A percentile compares a stretch with the other conserved stretches of the same genome.
These are phyloP conservation scores for Hydrolagus colliei DNA, from an alignment of 2,797 vertebrate species.

Conservation along the genomic window DNA sequence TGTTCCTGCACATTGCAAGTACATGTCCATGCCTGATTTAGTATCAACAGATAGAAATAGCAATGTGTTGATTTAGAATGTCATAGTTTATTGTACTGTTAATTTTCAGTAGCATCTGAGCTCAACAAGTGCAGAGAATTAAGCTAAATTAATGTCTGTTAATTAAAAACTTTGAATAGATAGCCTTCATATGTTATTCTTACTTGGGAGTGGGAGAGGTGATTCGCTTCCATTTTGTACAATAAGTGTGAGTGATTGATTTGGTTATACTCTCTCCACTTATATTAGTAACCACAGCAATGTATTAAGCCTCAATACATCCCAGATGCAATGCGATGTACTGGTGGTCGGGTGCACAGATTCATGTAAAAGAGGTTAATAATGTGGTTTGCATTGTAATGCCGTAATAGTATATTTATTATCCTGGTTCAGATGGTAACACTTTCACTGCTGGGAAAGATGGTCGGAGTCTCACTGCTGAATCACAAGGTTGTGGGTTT, in stretches of 20 bases:
- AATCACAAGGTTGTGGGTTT: too few species aligned
- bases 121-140: too few species aligned
- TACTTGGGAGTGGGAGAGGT: too few species aligned
- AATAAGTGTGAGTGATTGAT: neutral
- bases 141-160: too few species aligned
- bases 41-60: neutral
- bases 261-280: neutral
- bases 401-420: too few species aligned
- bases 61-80: neutral
- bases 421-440: too few species aligned
- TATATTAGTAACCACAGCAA: neutral
- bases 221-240: neutral
- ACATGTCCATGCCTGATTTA: neutral
- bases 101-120: neutral
- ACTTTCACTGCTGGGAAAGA: too few species aligned
- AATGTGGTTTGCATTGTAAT: too few species aligned
- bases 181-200: too few species aligned
- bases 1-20: neutral
- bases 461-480: too few species aligned
- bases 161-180: too few species aligned
- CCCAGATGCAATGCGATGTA: neutral
- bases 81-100: constrained; percentile 14
- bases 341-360: neutral
- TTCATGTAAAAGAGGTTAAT: neutral
- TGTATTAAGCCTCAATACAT: neutral